Evolutionary conservation across 1,140 invertebrate species (phyloP).

Genomic region (Ceratitis capitata): DNA sequence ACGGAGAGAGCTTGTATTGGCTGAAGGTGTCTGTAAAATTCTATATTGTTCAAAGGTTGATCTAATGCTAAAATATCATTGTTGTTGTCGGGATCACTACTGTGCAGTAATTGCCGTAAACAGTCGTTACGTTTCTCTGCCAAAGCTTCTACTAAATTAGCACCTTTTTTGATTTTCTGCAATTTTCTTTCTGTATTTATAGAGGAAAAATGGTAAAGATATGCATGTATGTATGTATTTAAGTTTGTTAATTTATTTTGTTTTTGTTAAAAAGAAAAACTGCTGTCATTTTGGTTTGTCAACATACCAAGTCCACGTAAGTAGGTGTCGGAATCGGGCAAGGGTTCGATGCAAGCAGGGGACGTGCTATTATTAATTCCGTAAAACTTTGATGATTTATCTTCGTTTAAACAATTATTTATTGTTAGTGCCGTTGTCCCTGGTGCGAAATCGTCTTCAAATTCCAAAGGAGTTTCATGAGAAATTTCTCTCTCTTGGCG

Average conservation of each 20-base stretch:
- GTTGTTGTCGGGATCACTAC: constrained; percentile 46
- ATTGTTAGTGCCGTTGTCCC: constrained; percentile 28
- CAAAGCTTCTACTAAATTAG: constrained; percentile 66
- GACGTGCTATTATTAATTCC: not conserved
- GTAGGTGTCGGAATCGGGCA: constrained; percentile 63
- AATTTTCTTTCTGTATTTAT: constrained; percentile 67
- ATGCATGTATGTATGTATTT: too few species aligned
- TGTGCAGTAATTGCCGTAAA: constrained; percentile 63
- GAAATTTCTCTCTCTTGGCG: not conserved
- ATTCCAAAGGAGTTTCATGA: constrained; percentile 45
- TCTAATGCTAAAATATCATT: constrained; percentile 56
- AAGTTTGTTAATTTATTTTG: too few species aligned
- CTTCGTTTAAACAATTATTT: not conserved
- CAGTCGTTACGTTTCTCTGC: constrained; percentile 66
- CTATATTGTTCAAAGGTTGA: constrained; percentile 57
- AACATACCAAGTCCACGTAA: constrained; percentile 53
- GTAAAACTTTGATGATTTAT: not conserved
- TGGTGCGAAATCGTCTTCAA: constrained; percentile 67
- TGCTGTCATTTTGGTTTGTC: not conserved
- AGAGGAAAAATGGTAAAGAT: too few species aligned
- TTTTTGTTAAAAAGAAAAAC: not conserved
- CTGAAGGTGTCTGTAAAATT: constrained; percentile 58
- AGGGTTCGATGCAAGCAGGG: constrained; percentile 46
- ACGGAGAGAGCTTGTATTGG: constrained; percentile 66
- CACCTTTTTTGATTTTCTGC: constrained; percentile 65